A percentile compares a stretch with the other conserved stretches of the same genome.
phyloP scores from a whole-genome alignment of 2,888 invertebrate genomes.

The Seladonia tumulorum region DNA sequence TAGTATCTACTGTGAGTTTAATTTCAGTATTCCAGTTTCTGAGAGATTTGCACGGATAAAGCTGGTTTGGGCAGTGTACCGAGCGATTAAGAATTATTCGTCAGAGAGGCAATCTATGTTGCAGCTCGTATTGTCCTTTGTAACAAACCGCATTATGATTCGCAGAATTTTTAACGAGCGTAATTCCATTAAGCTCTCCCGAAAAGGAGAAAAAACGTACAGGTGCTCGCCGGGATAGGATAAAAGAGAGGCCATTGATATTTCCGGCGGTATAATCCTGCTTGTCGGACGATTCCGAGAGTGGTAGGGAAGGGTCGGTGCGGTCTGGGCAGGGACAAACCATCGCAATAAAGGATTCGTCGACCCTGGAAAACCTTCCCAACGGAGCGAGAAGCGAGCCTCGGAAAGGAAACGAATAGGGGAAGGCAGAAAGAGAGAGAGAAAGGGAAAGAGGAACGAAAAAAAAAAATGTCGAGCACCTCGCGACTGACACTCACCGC shows the following conservation, averaged over 20 bases:
- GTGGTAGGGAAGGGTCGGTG: slow-evolving; percentile 42
- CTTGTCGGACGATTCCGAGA: slow-evolving; percentile 55
- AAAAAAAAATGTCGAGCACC: slow-evolving; percentile 21
- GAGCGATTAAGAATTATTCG: neutral
- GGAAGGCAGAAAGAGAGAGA: neutral
- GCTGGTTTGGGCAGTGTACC: no score
- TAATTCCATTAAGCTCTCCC: slow-evolving; percentile 20
- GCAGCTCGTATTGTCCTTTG: neutral
- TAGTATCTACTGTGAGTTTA: no score
- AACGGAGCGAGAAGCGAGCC: slow-evolving; percentile 5
- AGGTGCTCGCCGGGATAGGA: slow-evolving; percentile 45
- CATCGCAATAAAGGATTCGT: slow-evolving; percentile 76
- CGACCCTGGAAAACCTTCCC: slow-evolving; percentile 73
- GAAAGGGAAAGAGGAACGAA: neutral
- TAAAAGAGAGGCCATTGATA: slow-evolving; percentile 55
- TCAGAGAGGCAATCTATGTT: neutral
- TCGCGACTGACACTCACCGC: neutral
- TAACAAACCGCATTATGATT: slow-evolving; percentile 8
- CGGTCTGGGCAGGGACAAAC: slow-evolving; percentile 56
- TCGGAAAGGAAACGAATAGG: slow-evolving; percentile 1
- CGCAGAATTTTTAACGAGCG: slow-evolving; percentile 25
- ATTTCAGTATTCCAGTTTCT: no score
- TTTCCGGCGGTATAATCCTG: slow-evolving; percentile 66
- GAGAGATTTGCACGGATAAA: no score
- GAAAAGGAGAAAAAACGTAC: slow-evolving; percentile 1